Base-by-base conservation (phyloP, 2,888 invertebrate genomes). In the Heteromurus nitidus region DNA sequence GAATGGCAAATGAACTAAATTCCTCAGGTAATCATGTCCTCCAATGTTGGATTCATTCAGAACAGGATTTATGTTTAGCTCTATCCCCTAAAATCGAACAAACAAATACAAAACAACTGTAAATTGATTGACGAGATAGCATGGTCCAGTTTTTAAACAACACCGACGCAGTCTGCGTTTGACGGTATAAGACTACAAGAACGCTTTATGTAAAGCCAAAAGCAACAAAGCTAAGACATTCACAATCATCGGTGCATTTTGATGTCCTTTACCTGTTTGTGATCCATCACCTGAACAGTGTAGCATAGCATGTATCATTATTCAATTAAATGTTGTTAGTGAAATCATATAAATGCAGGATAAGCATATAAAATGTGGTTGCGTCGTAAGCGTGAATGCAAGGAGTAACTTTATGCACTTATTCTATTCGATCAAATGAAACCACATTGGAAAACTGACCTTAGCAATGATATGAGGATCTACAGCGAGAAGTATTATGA, bases 391-490 rank as follows among this genome's bases (percentile, higher is more conserved):
- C n/a, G n/a, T n/a, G n/a, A n/a, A n/a, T n/a, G n/a, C n/a, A n/a
- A n/a, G n/a, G n/a, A n/a, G n/a, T n/a, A n/a, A n/a, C n/a, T n/a
- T n/a, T n/a, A n/a, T n/a, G n/a, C n/a, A n/a, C n/a, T n/a, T n/a
- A n/a, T n/a, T n/a, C n/a, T n/a, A n/a, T n/a, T n/a, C n/a, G n/a
- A n/a, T n/a, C n/a, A n/a, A n/a, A n/a, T n/a, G n/a, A n/a, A n/a
- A n/a, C n/a, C n/a, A n/a, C n/a, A n/a, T n/a, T n/a, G n/a, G n/a
- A n/a, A n/a, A 28, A 44, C 42, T 88, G 89, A 95, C 97, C 92
- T 97, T 98, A 86, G 98, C 96, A 88, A 99, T 98, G 85, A 99
- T 96, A 90, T 99, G 99, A 0, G 99, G 99, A 91, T 99, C 99
- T 86, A 99, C 97, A 0, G 99, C 98, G 87, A 98, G 92, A 84